A percentile compares a stretch with the other conserved stretches of the same genome.
Conservation (phyloP, 2,797 vertebrate species). For the Sebastes vulpes region DNA sequence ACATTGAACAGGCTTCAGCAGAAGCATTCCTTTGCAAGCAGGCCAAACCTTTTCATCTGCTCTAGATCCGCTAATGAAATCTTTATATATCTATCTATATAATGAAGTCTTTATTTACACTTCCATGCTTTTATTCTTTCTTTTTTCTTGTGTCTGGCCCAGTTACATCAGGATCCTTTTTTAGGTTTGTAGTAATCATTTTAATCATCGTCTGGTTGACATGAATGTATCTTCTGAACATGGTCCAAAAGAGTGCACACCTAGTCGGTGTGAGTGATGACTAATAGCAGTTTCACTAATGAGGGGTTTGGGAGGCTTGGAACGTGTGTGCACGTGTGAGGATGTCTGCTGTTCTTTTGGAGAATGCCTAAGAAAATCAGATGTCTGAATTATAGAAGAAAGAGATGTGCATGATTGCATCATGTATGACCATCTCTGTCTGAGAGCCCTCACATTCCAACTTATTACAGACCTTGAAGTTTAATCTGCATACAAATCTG, state of each 20-base stretch:
- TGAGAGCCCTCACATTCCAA: constrained; percentile 29
- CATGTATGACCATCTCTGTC: background rate
- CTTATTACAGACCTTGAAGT: background rate
- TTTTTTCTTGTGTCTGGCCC: background rate
- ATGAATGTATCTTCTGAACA: background rate
- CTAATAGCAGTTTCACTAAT: constrained; percentile 45
- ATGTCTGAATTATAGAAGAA: constrained; percentile 11
- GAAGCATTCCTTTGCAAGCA: constrained; percentile 27
- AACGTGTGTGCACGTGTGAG: background rate
- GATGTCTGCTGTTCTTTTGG: constrained; percentile 16
- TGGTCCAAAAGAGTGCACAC: constrained; percentile 33
- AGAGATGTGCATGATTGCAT: background rate
- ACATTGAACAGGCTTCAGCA: constrained; percentile 11
- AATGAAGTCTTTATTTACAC: background rate
- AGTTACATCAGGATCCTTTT: background rate
- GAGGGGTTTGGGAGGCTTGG: constrained; percentile 38
- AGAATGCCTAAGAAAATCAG: constrained; percentile 21
- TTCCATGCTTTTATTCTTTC: background rate
- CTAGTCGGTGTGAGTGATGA: constrained; percentile 38
- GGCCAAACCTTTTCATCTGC: constrained; percentile 17
- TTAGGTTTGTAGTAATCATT: background rate
- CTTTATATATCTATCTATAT: too few species aligned
- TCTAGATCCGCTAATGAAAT: constrained; percentile 24
- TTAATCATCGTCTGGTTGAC: background rate
- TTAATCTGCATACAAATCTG: constrained; percentile 32